Conservation (phyloP, 2,797 vertebrate genomes). For the Hydrocynus forskahlii region DNA sequence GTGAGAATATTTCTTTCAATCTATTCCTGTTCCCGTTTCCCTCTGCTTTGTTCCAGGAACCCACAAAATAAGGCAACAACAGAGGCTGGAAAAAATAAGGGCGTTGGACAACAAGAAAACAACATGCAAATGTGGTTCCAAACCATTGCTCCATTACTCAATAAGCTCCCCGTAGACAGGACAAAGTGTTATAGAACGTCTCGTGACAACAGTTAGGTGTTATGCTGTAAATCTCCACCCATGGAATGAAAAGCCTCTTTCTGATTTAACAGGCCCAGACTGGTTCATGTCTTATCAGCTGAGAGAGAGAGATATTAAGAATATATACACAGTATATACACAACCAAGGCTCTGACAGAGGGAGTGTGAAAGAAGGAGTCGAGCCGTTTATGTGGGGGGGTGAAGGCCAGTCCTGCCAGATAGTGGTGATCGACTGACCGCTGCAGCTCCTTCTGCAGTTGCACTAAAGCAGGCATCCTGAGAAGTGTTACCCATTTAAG, state of each 20-base stretch:
- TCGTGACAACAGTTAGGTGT: constrained; percentile 65
- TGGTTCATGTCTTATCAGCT: constrained; percentile 15
- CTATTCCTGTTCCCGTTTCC: background rate
- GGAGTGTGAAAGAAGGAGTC: background rate
- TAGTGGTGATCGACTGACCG: constrained; percentile 10
- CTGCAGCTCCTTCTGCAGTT: background rate
- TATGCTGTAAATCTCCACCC: constrained; percentile 57
- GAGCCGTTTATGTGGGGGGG: background rate
- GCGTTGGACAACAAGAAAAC: constrained; percentile 6
- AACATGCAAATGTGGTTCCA: background rate
- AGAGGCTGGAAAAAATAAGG: background rate
- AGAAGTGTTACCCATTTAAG: background rate
- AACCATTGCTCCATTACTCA: background rate
- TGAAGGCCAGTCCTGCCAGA: background rate
- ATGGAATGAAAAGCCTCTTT: constrained; percentile 28
- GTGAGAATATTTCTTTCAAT: background rate
- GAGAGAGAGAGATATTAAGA: constrained; percentile 16
- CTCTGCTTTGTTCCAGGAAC: background rate
- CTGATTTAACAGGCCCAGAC: constrained; percentile 41
- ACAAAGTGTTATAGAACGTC: constrained; percentile 26
- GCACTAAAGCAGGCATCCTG: constrained; percentile 9
- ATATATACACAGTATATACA: background rate
- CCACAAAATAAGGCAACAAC: background rate
- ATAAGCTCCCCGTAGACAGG: background rate
- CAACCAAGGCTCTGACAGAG: background rate